Evolutionary conservation across 2,797 vertebrate genomes (phyloP).

Genomic region (Ibycter americanus): DNA sequence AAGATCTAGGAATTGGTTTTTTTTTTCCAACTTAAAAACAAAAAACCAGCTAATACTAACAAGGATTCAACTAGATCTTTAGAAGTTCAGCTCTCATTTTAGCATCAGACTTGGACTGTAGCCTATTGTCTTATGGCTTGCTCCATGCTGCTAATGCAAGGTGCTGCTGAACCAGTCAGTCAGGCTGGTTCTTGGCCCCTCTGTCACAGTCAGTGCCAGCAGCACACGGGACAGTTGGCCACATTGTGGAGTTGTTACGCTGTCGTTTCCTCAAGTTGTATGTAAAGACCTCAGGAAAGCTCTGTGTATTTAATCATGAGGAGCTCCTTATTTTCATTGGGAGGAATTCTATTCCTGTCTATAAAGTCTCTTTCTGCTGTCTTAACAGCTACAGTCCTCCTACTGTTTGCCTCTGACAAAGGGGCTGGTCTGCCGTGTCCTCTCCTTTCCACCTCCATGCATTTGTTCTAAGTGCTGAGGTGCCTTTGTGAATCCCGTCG

Average conservation of each 20-base stretch:
- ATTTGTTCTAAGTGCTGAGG: not conserved
- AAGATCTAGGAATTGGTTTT: not conserved
- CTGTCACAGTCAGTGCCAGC: not conserved
- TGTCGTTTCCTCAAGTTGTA: not conserved
- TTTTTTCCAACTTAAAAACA: not conserved
- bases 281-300: not conserved
- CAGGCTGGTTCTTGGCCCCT: not conserved
- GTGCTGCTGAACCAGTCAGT: not conserved
- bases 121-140: not conserved
- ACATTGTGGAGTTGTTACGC: not conserved
- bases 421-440: not conserved
- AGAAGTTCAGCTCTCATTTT: not conserved
- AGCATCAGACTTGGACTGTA: not conserved
- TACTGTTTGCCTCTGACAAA: not conserved
- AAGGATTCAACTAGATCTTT: not conserved
- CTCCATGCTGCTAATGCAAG: not conserved
- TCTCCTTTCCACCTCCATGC: not conserved
- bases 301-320: not conserved
- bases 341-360: not conserved
- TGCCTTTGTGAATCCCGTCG: not conserved
- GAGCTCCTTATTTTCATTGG: not conserved
- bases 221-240: too few relatives aligned
- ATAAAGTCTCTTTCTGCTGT: not conserved
- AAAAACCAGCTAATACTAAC: not conserved
- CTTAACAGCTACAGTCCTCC: not conserved